phyloP scores from a whole-genome alignment of 2,797 vertebrate genomes.

The Malacoraja senta region DNA sequence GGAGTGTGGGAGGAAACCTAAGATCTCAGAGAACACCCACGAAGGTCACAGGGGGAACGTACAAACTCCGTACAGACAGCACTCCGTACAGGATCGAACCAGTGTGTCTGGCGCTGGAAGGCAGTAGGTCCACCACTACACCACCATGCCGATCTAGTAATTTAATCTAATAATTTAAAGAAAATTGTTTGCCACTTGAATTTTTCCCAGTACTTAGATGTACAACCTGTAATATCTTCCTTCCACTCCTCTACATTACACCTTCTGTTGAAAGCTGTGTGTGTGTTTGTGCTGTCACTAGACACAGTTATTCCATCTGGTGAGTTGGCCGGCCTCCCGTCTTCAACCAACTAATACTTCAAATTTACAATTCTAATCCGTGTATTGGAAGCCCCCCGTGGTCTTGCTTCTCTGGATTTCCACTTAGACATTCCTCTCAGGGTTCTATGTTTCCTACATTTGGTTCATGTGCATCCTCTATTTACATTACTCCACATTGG shows the following conservation, averaged over 20 bases:
- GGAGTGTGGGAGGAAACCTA: no score
- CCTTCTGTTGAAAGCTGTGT: neutral
- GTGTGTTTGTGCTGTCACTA: neutral
- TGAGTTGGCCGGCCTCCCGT: neutral
- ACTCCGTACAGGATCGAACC: no score
- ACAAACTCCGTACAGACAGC: no score
- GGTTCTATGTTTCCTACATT: neutral
- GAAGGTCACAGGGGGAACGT: no score
- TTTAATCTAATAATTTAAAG: no score
- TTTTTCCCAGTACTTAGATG: neutral
- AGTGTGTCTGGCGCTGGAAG: no score
- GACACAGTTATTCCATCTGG: neutral
- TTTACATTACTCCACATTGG: neutral
- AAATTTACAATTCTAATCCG: neutral
- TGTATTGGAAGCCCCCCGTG: neutral
- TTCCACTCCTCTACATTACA: neutral
- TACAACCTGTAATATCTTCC: neutral
- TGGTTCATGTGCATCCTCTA: neutral
- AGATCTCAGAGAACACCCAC: no score
- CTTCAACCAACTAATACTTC: neutral
- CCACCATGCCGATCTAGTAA: no score
- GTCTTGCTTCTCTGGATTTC: neutral
- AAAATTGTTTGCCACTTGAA: neutral
- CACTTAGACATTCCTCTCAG: neutral
- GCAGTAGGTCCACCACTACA: no score